These are phyloP conservation scores for Oscheius sp. DNA, from an alignment of 2,888 invertebrate species.

Conservation along the genomic window DNA sequence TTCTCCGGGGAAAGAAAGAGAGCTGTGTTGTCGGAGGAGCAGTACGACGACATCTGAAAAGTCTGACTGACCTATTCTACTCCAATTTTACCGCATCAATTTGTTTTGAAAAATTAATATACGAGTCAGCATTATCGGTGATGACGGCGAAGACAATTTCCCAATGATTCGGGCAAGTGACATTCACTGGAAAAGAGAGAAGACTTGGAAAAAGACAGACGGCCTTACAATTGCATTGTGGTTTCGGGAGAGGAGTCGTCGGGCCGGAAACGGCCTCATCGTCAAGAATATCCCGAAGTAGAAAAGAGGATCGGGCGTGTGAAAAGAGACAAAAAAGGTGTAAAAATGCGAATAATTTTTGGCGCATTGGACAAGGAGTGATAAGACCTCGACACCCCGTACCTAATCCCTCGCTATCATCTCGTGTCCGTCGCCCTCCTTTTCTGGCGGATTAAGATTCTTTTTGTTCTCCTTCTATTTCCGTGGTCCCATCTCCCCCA, in stretches of 20 bases:
- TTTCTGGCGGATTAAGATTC: not conserved
- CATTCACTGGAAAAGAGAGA: not conserved
- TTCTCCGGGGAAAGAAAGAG: not conserved
- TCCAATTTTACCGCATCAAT: not conserved
- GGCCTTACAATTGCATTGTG: not conserved
- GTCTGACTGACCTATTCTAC: not conserved
- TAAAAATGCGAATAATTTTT: not conserved
- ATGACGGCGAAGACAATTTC: not conserved
- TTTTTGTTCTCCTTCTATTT: slow-evolving; percentile 4
- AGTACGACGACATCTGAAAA: not conserved
- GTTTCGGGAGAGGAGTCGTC: not conserved
- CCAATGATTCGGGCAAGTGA: slow-evolving; percentile 1
- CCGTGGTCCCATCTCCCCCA: slow-evolving; percentile 20
- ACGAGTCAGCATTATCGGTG: not conserved
- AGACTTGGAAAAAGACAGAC: not conserved
- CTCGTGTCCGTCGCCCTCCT: not conserved
- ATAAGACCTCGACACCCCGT: not conserved
- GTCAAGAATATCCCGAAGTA: not conserved
- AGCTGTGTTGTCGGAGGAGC: not conserved
- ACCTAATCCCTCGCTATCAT: slow-evolving; percentile 10
- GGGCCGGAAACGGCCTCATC: not conserved
- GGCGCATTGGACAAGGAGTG: slow-evolving; percentile 8
- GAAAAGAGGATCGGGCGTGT: not conserved
- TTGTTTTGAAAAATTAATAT: not conserved
- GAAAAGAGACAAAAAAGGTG: not conserved